These are phyloP conservation scores for Unio pictorum DNA, from an alignment of 2,888 invertebrate species.

Conservation along the genomic window DNA sequence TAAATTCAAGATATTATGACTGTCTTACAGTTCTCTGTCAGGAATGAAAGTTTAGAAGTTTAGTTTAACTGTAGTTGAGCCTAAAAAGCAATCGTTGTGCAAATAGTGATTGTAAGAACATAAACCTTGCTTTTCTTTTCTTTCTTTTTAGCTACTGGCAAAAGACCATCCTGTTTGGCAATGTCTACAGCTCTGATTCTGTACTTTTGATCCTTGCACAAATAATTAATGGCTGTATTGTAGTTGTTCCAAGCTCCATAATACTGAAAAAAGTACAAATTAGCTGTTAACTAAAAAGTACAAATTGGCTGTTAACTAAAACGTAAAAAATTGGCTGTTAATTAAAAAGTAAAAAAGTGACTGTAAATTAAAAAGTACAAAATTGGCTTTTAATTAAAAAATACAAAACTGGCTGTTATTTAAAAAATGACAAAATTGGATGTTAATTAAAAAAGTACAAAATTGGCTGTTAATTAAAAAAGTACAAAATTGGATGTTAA, in stretches of 20 bases:
- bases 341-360: background rate
- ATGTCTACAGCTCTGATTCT: conserved; percentile 78
- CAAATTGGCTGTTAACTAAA: conserved; percentile 80
- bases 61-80: too few species aligned
- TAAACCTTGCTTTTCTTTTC: conserved; percentile 33
- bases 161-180: conserved; percentile 77
- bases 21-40: too few species aligned
- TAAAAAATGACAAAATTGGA: too few species aligned
- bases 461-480: background rate
- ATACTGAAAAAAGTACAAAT: conserved; percentile 78
- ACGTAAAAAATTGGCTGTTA: background rate
- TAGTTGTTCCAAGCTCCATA: conserved; percentile 75
- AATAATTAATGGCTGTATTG: conserved; percentile 88
- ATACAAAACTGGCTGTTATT: conserved; percentile 76
- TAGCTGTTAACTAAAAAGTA: conserved; percentile 72
- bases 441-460: conserved; percentile 1
- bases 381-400: background rate
- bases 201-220: conserved; percentile 90
- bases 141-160: conserved; percentile 67
- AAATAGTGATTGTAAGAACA: too few species aligned
- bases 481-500: too few species aligned
- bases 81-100: too few species aligned
- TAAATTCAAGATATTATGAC: too few species aligned
- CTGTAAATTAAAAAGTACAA: background rate
- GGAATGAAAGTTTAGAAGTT: too few species aligned